Base-by-base conservation (phyloP, 2,113 vertebrate species). In the Sturnus vulgaris region DNA sequence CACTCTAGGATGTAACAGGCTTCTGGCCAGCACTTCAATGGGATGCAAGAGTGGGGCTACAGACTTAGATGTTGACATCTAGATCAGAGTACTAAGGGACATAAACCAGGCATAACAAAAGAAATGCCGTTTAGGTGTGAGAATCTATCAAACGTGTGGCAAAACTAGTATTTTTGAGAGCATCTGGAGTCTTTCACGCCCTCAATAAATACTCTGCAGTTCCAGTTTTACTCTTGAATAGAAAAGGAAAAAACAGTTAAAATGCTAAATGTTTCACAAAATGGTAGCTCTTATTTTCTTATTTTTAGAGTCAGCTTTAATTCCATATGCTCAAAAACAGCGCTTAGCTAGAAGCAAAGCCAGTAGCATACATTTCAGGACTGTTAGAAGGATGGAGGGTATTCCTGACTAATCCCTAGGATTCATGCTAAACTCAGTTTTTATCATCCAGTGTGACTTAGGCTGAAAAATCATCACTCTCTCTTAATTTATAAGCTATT, bases 231-330 rank as follows among this genome's bases (percentile, higher is more conserved):
- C 15, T 68, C 49, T 53, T 50, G 53, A 81, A 53, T 4, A 35
- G 8, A 8, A 14, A 22, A 17, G 6, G 17, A 2, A 0, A 18
- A 15, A 30, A 30, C 6, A 59, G 20, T 63, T 70, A n/a, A 78
- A 93, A 82, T 44, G 24, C 31, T 91, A 56, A 76, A 85, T 60
- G 3, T 82, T 96, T 94, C 24, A 79, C 91, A 14, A 91, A 87
- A 91, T 44, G 14, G 49, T 72, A 95, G 49, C 65, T 90, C 63
- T 69, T 64, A 15, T 76, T 94, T 96, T 90, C 49, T 35, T 28
- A 16, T 52, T 52, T 52, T 28, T 52, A 52, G 50, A 79, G 92
- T 79, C 44, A 79, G 27, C 39, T n/a, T 10, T 76, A 76, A 10
- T 85, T 79, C 47, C 47, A 40, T 27, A 65, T 25, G 37, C 22